Evolutionary conservation across 2,797 vertebrate genomes (phyloP).

Genomic region (Eurystomus glaucurus): DNA sequence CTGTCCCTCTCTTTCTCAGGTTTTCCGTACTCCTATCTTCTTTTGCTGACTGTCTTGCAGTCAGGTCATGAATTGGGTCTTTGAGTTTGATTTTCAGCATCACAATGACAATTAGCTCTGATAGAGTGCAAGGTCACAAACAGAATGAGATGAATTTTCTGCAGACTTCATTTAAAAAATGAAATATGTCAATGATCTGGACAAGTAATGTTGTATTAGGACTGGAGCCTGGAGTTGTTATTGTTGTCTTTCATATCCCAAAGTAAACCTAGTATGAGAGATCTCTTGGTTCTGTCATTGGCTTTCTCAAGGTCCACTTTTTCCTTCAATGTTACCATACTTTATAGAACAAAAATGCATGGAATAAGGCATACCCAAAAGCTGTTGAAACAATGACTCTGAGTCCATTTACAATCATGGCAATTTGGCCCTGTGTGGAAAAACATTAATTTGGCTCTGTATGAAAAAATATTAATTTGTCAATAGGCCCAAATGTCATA

Average conservation of each 20-base stretch:
- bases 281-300: background rate
- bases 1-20: background rate
- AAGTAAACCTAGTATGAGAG: background rate
- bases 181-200: background rate
- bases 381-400: background rate
- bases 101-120: background rate
- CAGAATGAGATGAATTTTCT: background rate
- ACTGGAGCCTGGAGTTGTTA: background rate
- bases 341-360: background rate
- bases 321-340: background rate
- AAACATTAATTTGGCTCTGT: background rate
- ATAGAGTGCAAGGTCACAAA: background rate
- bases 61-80: background rate
- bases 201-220: background rate
- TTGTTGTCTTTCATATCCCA: background rate
- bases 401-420: background rate
- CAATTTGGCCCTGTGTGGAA: background rate
- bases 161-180: background rate
- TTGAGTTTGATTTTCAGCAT: background rate
- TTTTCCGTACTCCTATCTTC: background rate
- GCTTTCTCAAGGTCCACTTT: background rate
- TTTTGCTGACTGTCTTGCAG: background rate
- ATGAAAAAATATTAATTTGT: background rate
- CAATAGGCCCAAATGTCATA: background rate
- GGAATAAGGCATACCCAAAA: background rate